Percentiles rank a stretch among this genome's conserved stretches.
Conservation (phyloP, 2,888 invertebrate species). For the Drosophila algonquin region DNA sequence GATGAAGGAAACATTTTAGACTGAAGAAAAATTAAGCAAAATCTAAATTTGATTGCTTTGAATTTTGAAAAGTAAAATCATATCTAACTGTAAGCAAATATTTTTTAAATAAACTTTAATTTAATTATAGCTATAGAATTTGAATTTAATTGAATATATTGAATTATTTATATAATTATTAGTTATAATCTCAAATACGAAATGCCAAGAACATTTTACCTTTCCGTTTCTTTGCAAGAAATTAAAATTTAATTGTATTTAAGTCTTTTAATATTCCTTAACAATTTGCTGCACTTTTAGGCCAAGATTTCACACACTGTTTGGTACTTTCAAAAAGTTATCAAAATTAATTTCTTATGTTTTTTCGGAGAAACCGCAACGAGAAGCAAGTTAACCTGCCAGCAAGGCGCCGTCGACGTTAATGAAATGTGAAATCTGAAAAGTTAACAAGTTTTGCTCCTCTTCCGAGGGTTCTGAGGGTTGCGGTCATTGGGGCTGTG, state of each 20-base stretch:
- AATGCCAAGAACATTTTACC: background rate
- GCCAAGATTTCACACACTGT: constrained; percentile 9
- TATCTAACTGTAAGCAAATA: too few species aligned
- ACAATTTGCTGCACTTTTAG: constrained; percentile 7
- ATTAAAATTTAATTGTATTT: background rate
- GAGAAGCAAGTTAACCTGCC: constrained; percentile 54
- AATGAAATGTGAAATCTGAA: constrained; percentile 60
- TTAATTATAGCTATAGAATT: too few species aligned
- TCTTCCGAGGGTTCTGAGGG: background rate
- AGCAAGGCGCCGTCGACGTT: constrained; percentile 57
- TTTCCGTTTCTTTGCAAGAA: background rate
- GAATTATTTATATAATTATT: too few species aligned
- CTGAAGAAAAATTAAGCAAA: too few species aligned
- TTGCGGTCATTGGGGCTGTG: constrained; percentile 1
- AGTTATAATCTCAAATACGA: too few species aligned
- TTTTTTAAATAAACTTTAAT: too few species aligned
- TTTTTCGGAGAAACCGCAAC: constrained; percentile 1
- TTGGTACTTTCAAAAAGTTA: background rate
- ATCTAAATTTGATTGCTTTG: too few species aligned
- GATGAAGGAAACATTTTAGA: too few species aligned
- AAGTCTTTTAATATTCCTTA: background rate
- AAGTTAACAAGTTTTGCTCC: constrained; percentile 37
- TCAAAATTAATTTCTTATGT: background rate
- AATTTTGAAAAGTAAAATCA: too few species aligned
- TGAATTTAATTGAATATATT: too few species aligned